Evolutionary conservation across 2,113 vertebrate genomes (phyloP), one percentile per base, ranked within the genome.

Genomic region (Oriolus oriolus): DNA sequence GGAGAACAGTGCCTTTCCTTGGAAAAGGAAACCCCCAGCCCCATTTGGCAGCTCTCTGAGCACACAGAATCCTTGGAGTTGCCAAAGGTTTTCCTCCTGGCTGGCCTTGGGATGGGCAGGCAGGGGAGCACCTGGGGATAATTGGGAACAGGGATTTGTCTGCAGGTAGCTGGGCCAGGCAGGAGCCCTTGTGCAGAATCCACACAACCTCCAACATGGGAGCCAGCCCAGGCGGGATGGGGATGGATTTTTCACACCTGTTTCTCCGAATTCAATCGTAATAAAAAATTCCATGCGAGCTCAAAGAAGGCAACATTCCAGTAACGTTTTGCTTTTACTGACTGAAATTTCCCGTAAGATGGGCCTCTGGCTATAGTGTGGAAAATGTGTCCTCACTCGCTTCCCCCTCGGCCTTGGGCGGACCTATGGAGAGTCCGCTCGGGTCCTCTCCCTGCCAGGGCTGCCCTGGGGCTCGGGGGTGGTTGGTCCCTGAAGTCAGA

Each of bases 181-280:
- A 93, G 94, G 90, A 97, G 92, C 91, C 53, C 49, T 50, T 53
- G 31, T 59, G 86, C 74, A 11, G 63, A 53, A 50, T 18, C 92
- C 87, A 27, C 7, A 24, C 31, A 31, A 22, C n/a, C 83, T 35
- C 63, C 81, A 93, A 33, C 41, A 27, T 69, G 84, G 53, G 19
- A 93, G 86, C 49, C 69, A 95, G 59, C 45, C 91, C 92, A 4
- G 1, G 2, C n/a, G 59, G 91, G 94, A 63, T 93, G 33, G 24
- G 90, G 94, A 95, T 90, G 84, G 74, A 92, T 94, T 96, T 96
- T 96, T 98, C 96, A 95, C 92, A 97, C 81, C 89, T 95, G 52
- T 52, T 93, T 90, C 92, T 96, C 79, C 80, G 71, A 96, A 61
- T 89, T 74, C 84, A 92, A 96, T 81, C 85, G 91, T 57, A 41